Conservation (phyloP, 2,797 vertebrate species). For the Periparus ater region DNA sequence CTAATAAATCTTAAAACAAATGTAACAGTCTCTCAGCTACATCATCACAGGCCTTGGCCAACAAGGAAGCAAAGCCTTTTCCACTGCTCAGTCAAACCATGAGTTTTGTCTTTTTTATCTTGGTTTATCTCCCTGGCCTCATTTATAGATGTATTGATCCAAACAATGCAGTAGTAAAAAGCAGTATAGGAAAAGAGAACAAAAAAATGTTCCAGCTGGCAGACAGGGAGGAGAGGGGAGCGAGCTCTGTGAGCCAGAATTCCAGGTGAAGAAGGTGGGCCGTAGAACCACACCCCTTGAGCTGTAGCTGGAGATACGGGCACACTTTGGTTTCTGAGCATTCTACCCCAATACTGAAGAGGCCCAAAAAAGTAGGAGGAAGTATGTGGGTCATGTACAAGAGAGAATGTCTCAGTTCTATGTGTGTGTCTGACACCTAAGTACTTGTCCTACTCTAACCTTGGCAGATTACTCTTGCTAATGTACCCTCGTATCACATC, state of each 20-base stretch:
- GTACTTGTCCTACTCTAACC: neutral
- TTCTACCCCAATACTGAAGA: neutral
- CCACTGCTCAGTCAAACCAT: neutral
- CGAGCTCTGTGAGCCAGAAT: neutral
- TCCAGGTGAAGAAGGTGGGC: neutral
- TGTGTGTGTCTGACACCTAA: neutral
- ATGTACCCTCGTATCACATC: neutral
- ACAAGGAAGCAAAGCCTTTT: neutral
- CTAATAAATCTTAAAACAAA: neutral
- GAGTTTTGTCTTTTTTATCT: neutral
- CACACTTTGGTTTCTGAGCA: neutral
- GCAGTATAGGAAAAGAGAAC: neutral
- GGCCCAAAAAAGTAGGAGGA: neutral
- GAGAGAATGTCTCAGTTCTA: neutral
- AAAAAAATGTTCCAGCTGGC: neutral
- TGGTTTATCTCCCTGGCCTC: neutral
- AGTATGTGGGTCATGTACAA: neutral
- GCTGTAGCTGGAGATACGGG: neutral
- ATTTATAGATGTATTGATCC: neutral
- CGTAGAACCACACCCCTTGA: neutral
- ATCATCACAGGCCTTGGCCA: neutral
- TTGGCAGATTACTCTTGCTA: neutral
- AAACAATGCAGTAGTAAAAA: neutral
- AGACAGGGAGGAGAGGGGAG: neutral
- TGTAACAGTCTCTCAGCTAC: neutral